These are phyloP conservation scores for Leptodactylus fallax DNA, from an alignment of 2,797 vertebrate genomes.

Conservation along the genomic window DNA sequence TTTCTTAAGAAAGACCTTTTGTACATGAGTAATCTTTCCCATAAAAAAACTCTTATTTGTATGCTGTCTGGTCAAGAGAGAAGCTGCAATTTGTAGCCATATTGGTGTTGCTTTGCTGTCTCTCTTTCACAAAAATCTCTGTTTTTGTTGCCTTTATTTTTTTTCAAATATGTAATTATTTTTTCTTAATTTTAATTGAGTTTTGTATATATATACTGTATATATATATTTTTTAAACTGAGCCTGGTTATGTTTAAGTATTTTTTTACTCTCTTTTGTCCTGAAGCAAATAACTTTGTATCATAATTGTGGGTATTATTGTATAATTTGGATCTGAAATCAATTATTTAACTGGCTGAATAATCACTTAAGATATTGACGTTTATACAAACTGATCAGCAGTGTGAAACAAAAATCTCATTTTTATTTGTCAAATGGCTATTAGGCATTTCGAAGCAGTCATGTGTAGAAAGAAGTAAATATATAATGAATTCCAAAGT, in stretches of 20 bases:
- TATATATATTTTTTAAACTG: not conserved
- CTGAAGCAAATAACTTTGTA: not conserved
- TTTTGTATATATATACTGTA: not conserved
- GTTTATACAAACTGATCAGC: slow-evolving; percentile 29
- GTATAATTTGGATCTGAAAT: not conserved
- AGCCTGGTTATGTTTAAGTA: not conserved
- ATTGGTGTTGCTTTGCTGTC: no score
- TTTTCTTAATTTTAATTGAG: not conserved
- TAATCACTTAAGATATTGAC: slow-evolving; percentile 18
- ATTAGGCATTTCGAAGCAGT: not conserved
- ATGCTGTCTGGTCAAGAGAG: no score
- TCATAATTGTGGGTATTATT: not conserved
- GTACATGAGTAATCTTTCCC: no score
- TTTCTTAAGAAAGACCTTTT: no score
- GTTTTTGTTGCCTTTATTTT: no score
- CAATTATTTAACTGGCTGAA: slow-evolving; percentile 1
- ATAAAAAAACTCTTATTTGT: no score
- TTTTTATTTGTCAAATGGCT: slow-evolving; percentile 15
- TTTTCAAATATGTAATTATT: no score
- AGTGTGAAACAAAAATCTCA: slow-evolving; percentile 17
- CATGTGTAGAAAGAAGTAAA: not conserved
- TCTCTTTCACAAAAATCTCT: no score
- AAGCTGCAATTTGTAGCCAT: no score
- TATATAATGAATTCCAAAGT: not conserved
- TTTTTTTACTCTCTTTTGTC: not conserved